Evolutionary conservation across 2,113 vertebrate species (phyloP).

Genomic region (Forbesichthys papilliferus): DNA sequence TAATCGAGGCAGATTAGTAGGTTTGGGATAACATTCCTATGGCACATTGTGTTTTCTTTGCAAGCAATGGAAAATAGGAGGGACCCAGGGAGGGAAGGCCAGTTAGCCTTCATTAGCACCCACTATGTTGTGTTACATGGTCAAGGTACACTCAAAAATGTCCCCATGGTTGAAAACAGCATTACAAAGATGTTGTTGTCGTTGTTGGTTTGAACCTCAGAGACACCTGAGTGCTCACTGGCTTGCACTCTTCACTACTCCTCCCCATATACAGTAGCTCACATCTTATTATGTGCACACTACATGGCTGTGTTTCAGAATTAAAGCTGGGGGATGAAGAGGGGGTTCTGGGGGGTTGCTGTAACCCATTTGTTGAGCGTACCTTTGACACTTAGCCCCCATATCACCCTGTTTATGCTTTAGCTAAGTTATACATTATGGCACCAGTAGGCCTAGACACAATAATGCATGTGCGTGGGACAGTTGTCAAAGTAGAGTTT

Average conservation of each 20-base stretch:
- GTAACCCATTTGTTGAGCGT: too few relatives aligned
- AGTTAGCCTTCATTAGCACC: background rate
- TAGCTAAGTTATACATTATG: background rate
- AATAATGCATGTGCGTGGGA: background rate
- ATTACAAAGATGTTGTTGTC: too few relatives aligned
- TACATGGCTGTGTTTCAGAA: too few relatives aligned
- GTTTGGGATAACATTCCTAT: slow-evolving; percentile 75
- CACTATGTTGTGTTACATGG: background rate
- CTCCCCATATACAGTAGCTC: too few relatives aligned
- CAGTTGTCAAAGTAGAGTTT: background rate
- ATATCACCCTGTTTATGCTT: slow-evolving; percentile 3
- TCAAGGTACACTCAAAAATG: background rate
- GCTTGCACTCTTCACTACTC: too few relatives aligned
- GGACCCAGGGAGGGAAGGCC: background rate
- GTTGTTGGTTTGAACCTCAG: too few relatives aligned
- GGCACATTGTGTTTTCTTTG: slow-evolving; percentile 66
- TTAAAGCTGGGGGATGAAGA: too few relatives aligned
- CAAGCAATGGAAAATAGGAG: slow-evolving; percentile 51
- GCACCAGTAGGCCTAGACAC: background rate
- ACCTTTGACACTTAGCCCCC: background rate
- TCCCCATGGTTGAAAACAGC: too few relatives aligned
- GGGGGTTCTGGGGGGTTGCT: too few relatives aligned
- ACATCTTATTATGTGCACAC: too few relatives aligned
- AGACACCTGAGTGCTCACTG: too few relatives aligned
- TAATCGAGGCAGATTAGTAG: slow-evolving; percentile 76